Percentiles rank a stretch among this genome's conserved stretches.
Conservation (phyloP, 2,113 vertebrate genomes). For the Xenus cinereus region DNA sequence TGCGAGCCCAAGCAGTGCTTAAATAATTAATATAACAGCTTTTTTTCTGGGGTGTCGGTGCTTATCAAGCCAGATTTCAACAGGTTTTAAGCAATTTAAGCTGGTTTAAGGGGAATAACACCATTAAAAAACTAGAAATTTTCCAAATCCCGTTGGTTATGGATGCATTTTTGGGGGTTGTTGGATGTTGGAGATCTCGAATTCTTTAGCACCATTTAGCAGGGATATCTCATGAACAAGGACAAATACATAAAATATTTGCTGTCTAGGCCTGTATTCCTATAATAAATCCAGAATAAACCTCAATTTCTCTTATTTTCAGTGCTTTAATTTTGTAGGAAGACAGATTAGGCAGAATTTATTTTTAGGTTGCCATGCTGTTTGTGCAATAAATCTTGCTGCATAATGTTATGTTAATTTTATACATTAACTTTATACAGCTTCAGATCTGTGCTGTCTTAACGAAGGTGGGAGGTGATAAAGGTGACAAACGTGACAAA, state of each 20-base stretch:
- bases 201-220: neutral
- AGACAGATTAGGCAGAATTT: neutral
- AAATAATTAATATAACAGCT: neutral
- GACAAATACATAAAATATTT: too few species aligned
- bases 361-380: neutral
- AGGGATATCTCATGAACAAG: rapidly evolving
- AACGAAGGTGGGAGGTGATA: too few species aligned
- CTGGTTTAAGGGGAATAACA: neutral
- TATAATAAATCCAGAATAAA: neutral
- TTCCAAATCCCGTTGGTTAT: neutral
- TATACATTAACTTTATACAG: too few species aligned
- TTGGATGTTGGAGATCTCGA: neutral
- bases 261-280: neutral
- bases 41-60: neutral
- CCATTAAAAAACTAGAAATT: neutral
- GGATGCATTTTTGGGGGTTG: neutral
- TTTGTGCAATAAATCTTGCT: neutral
- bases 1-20: neutral
- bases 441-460: too few species aligned
- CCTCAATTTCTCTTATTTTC: neutral
- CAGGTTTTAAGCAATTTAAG: neutral
- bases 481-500: too few species aligned
- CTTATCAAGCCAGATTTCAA: neutral
- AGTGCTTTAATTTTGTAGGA: neutral
- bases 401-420: neutral